Conservation (phyloP, 2,797 vertebrate genomes). For the Poecilia gillii region DNA sequence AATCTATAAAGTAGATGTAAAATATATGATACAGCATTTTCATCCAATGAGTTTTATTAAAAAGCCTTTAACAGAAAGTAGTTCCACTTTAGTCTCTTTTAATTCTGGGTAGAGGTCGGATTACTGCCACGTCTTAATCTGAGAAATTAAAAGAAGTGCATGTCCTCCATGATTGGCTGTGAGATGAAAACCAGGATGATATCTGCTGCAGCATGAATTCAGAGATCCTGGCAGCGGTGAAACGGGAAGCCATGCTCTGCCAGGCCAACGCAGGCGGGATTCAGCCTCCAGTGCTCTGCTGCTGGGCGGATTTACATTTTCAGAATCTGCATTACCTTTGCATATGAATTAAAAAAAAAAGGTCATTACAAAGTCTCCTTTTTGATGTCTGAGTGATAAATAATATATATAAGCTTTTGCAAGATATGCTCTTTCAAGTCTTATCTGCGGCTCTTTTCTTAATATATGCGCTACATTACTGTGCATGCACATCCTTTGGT, state of each 20-base stretch:
- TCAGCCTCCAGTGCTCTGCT: slow-evolving; percentile 32
- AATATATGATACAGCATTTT: neutral
- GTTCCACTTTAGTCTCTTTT: neutral
- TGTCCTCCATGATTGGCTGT: slow-evolving; percentile 30
- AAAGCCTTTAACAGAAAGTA: neutral
- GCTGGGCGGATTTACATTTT: slow-evolving; percentile 48
- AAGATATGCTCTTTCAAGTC: slow-evolving; percentile 82
- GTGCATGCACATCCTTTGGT: slow-evolving; percentile 63
- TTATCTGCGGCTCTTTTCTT: slow-evolving; percentile 72
- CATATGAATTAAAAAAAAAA: slow-evolving; percentile 76
- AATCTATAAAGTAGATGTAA: neutral
- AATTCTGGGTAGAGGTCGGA: neutral
- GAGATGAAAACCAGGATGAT: slow-evolving; percentile 44
- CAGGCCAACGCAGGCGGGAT: slow-evolving; percentile 11
- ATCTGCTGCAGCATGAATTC: slow-evolving; percentile 59
- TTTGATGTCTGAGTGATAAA: slow-evolving; percentile 81
- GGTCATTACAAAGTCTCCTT: slow-evolving; percentile 79
- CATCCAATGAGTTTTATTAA: neutral
- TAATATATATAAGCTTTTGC: slow-evolving; percentile 80
- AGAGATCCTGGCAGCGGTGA: slow-evolving; percentile 56
- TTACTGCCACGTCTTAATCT: slow-evolving; percentile 49
- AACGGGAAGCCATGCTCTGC: slow-evolving; percentile 26
- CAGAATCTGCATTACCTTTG: slow-evolving; percentile 74
- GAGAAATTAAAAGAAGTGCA: slow-evolving; percentile 52
- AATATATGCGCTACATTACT: slow-evolving; percentile 79